These are phyloP conservation scores for Malurus elegans DNA, from an alignment of 2,113 vertebrate genomes.

Conservation along the genomic window DNA sequence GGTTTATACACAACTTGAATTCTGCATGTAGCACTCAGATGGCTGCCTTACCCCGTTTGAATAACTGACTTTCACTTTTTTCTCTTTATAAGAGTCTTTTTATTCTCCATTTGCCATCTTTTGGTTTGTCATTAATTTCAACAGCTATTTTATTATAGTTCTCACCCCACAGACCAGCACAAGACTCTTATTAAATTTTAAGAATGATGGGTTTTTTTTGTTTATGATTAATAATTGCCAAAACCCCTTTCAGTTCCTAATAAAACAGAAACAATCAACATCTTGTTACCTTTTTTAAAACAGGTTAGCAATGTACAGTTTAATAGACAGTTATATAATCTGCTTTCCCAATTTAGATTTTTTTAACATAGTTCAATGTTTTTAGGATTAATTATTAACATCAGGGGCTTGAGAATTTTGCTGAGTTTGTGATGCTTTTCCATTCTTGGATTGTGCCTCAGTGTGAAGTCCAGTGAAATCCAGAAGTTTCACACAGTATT, in stretches of 20 bases:
- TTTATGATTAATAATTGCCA: neutral
- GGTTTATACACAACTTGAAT: neutral
- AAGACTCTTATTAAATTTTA: neutral
- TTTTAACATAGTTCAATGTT: neutral
- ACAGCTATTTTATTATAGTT: neutral
- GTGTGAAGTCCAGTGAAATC: neutral
- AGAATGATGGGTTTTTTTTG: neutral
- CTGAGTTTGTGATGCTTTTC: neutral
- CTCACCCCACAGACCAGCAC: neutral
- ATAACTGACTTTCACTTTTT: neutral
- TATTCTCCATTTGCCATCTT: neutral
- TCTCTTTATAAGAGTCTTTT: neutral
- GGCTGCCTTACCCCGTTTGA: neutral
- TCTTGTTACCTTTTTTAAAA: neutral
- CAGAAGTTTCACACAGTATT: neutral
- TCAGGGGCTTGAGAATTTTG: neutral
- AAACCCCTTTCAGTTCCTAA: neutral
- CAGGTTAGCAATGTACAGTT: neutral
- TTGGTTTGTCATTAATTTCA: neutral
- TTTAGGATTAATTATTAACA: slow-evolving; percentile 34
- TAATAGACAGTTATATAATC: neutral
- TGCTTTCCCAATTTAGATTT: neutral
- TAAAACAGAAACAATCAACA: neutral
- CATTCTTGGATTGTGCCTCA: neutral
- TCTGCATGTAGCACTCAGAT: neutral